Percentiles rank a stretch among this genome's conserved stretches.
These are phyloP conservation scores for Paralvinella palmiformis DNA, from an alignment of 1,140 invertebrate genomes.

Conservation along the genomic window DNA sequence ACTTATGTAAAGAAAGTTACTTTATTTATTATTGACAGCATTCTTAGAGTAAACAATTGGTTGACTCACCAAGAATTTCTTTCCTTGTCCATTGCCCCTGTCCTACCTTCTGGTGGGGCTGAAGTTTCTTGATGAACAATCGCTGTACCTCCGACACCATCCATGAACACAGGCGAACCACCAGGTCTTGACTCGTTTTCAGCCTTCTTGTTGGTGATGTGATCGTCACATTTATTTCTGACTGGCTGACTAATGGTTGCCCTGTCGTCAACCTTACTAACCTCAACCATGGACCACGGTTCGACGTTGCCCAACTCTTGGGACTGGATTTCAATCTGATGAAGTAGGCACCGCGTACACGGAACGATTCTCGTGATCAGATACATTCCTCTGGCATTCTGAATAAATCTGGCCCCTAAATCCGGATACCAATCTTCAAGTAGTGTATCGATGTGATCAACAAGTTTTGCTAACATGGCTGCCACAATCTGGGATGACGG, in stretches of 20 bases:
- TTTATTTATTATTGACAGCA: no score
- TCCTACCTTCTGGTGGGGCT: no score
- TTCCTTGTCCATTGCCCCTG: no score
- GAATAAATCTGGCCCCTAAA: slow-evolving; percentile 89
- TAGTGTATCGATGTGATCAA: slow-evolving; percentile 93
- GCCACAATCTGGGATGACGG: slow-evolving; percentile 52
- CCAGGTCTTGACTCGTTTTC: no score
- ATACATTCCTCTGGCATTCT: slow-evolving; percentile 92
- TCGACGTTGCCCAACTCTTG: slow-evolving; percentile 25
- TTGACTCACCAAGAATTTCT: no score
- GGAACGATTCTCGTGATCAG: slow-evolving; percentile 90
- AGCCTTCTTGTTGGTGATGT: no score
- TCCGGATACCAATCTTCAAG: slow-evolving; percentile 98
- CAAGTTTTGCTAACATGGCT: slow-evolving; percentile 80
- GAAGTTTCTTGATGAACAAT: no score
- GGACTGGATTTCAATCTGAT: slow-evolving; percentile 32
- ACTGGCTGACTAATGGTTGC: slow-evolving; percentile 5
- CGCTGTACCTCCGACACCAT: no score
- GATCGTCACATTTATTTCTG: no score
- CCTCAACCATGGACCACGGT: slow-evolving; percentile 13
- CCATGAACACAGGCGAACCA: no score
- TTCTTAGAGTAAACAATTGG: no score
- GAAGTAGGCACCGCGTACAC: slow-evolving; percentile 74
- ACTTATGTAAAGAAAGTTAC: no score
- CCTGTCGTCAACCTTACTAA: slow-evolving; percentile 14